Base-by-base conservation (phyloP, 2,888 invertebrate species). In the Panopea generosa region DNA sequence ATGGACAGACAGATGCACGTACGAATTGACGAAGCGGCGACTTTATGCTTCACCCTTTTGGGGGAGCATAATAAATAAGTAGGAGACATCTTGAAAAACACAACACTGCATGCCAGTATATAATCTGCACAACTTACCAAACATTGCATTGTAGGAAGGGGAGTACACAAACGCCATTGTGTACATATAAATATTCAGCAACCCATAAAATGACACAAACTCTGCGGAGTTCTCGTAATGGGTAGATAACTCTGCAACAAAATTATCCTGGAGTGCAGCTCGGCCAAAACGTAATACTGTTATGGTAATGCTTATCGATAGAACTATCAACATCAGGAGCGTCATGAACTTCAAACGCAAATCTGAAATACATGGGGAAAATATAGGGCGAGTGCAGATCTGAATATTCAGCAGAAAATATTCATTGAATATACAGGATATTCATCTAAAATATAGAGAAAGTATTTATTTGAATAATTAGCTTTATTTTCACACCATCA, bases 161-260 rank as follows among this genome's bases (percentile, higher is more conserved):
- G 98, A 96, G 93, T 98, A 99, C 56, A 99, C 96, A 93, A 97
- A 98, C 18, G 98, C 97, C 96, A 98, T 96, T 7, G 96, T 96
- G 93, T 96, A 98, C 82, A 98, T 93, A 92, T 98, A 98, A 92
- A 98, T 97, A 94, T 99, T 99, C 65, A 98, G 94, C 52, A 98
- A 94, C 27, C 98, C 97, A 92, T 98, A 98, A 84, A 98, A 96
- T 2, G 97, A 96, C 96, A 99, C 97, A 93, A 99, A 99, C 84
- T 98, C 97, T 7, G 97, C 97, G 0, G 98, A 98, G 84, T 97
- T 98, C 87, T 96, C 95, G 92, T 98, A 97, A 91, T 96, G 96
- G 45, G 97, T 96, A 24, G 96, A 95, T 22, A 98, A 94, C 72
- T 96, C 96, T 11, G 97, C 96, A 0, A 98, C 97, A 94, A 98